Base-by-base conservation (phyloP, 2,113 vertebrate species). In the Hepsetus odoe region DNA sequence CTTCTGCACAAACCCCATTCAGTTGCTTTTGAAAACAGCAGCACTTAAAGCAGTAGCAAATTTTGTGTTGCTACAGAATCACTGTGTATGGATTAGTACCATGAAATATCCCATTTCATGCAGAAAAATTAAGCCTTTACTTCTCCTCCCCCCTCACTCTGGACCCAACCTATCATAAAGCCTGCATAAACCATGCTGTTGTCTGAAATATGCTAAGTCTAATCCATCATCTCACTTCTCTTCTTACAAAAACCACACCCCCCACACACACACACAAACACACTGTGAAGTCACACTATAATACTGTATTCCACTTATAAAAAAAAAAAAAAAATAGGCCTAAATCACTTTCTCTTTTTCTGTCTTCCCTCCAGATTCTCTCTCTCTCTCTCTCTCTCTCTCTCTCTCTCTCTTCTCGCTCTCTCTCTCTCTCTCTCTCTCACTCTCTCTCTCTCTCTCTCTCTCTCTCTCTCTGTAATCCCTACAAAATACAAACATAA, bases 21-120 rank as follows among this genome's bases (percentile, higher is more conserved):
- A 66, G 32, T 35, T 14, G 74, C 64, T 8, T 59, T 3, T 44
- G 35, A 26, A 62, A 62, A 58, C 4, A 6, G 42, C 28, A 26
- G 5, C 49, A 40, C 32, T 49, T 20, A 18, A 49, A 49, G 11
- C 18, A 49, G 18, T 20, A 49, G 18, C 46, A 5, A 18, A 49
- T 49, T 49, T 49, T 5, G 12, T 20, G 46, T 6, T 49, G 46
- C 46, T 18, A 62, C 30, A 62, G 6, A 32, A 49, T 67, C 46
- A 16, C 62, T 11, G 64, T 59, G 35, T 61, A 24, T 62, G 22
- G 22, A 71, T 78, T 22, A 62, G 55, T 16, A 38, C n/a, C 66
- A 14, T 33, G 42, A 78, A 78, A 70, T 70, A 61, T 70, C 61
- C 22, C 13, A 61, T 77, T 77, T 70, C 40, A 33, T 33, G 38